Base-by-base conservation (phyloP, 2,888 invertebrate species). In the Oscheius myriophilus region DNA sequence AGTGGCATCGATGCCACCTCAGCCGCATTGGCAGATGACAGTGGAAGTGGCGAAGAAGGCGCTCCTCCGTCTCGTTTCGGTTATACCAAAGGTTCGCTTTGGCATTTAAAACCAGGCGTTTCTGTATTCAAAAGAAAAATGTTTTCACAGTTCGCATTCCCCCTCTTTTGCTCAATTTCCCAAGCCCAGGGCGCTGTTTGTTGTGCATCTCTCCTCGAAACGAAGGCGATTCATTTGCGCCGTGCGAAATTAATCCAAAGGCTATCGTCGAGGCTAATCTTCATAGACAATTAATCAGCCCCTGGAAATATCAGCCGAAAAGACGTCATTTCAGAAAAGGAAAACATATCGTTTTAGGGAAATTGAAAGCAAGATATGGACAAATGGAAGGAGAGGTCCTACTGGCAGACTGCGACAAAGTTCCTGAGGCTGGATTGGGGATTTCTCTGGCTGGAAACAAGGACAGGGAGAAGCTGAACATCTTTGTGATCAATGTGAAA, bases 401-500 rank as follows among this genome's bases (percentile, higher is more conserved):
- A 59, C 90, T 93, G 86, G 91, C 95, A 55, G 92, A 92, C 77
- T 88, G 96, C 82, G 79, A 79, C 61, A 91, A 92, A 85, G 91
- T 93, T 64, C 91, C 92, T 41, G 90, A 91, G 33, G 91, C 91
- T 69, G 92, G 92, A 0, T 90, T 97, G 65, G 97, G 98, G 2
- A 90, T 98, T 73, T 93, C 94, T 66, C 89, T 98, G 77, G 94
- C 96, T 0, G 97, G 96, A 0, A 95, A 97, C 89, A 72, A 73
- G 45, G 73, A 79, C 45, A 71, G 82, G 25, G 76, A 76, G 25
- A 72, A 78, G 51, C 76, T 73, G 25, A 96, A 95, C 33, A 95
- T 95, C 70, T 96, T 96, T 88, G 92, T 98, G 39, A 95, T 95
- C 81, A 96, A 95, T n/a, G 90, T 98, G 64, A 92, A 95, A 88